Evolutionary conservation across 2,113 vertebrate genomes (phyloP), one percentile per base, ranked within the genome.

Genomic region (Trochalopteron elliotii): DNA sequence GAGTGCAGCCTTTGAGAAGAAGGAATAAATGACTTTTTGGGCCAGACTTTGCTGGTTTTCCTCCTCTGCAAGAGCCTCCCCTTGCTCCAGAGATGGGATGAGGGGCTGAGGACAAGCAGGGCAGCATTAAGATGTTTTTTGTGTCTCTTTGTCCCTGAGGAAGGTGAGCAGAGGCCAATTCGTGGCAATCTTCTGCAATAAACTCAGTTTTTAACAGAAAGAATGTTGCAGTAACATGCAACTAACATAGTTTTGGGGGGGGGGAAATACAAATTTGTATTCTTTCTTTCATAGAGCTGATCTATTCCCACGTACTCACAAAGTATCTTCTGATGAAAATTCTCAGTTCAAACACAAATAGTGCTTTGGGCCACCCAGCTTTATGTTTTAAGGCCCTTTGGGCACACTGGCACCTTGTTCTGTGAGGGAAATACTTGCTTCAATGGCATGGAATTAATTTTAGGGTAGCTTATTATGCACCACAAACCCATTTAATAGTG

Each of bases 371-470:
- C 15, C n/a, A 71, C 25, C 19, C 25, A 78, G 5, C 49, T 84
- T 78, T 9, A 21, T 52, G 64, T 47, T 81, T 67, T 30, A 3
- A 2, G 47, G 57, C 40, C 83, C 52, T 35, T 13, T 49, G 65
- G 64, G 64, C 71, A 22, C 33, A 10, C 20, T 68, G 49, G 63
- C n/a, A 57, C 72, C 89, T 86, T 68, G 68, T 49, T 84, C 70
- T 76, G 31, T 3, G 65, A n/a, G 57, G 44, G 76, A 83, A 93
- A 86, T 60, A 12, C 61, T 95, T 75, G 68, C 60, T 83, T 75
- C 76, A 56, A 7, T 20, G 74, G 64, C 59, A 93, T 93, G 64
- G 64, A 92, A 92, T 83, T 95, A 64, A 83, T 94, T 95, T 93
- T 71, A 72, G 49, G 16, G 57, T 45, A 57, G 65, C 57, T 92